These are phyloP conservation scores for Enteromius afrohamiltoni DNA, from an alignment of 2,797 vertebrate genomes.

Conservation along the genomic window DNA sequence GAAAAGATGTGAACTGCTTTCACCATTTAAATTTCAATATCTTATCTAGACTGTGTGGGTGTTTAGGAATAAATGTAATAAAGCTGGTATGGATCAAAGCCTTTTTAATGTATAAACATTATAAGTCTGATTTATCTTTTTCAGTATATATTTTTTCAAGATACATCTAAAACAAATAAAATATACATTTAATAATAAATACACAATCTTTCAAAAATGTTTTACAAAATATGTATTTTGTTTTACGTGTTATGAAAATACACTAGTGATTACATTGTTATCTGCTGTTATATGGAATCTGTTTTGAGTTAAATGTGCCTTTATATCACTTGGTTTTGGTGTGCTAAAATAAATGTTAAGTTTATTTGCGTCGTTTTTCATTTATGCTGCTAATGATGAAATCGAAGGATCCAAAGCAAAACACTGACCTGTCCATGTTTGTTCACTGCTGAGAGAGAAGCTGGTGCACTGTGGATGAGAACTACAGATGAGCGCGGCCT, in stretches of 20 bases:
- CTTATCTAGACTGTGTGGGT: neutral
- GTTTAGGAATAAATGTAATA: neutral
- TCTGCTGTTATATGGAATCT: neutral
- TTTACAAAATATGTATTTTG: neutral
- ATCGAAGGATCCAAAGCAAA: neutral
- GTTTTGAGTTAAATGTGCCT: neutral
- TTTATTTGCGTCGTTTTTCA: neutral
- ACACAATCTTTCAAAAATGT: neutral
- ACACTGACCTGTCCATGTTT: conserved; percentile 87
- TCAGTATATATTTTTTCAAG: no score
- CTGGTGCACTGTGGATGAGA: conserved; percentile 81
- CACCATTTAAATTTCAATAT: neutral
- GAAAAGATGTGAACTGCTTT: neutral
- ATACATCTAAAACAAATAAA: neutral
- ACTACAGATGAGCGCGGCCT: conserved; percentile 84
- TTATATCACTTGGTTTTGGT: neutral
- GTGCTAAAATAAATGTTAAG: neutral
- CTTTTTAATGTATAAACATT: no score
- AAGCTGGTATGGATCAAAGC: no score
- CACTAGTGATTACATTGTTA: neutral
- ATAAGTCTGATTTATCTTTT: no score
- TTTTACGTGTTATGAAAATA: neutral
- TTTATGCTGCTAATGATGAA: neutral
- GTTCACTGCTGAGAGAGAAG: conserved; percentile 80
- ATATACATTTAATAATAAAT: neutral